Evolutionary conservation across 2,113 vertebrate genomes (phyloP).

Genomic region (Phaethornis superciliosus): DNA sequence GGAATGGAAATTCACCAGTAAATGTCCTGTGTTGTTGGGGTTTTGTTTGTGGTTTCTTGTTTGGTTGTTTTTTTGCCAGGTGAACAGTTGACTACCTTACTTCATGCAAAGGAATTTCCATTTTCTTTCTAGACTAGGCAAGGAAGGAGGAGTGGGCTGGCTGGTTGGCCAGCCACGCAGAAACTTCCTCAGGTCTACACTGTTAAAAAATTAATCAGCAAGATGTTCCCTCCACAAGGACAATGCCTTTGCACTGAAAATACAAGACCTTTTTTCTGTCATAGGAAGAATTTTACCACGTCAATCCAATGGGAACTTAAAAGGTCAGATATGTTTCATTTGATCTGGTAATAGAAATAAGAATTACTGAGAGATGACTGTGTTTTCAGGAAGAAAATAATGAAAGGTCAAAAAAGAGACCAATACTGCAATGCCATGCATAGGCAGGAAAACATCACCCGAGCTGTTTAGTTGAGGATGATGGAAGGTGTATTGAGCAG

Average conservation of each 20-base stretch:
- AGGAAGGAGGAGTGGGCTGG: constrained; percentile 2
- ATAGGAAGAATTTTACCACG: not conserved
- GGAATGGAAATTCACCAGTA: constrained; percentile 54
- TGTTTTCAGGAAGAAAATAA: not conserved
- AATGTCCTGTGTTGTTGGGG: not conserved
- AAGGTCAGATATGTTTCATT: not conserved
- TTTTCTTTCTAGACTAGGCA: not conserved
- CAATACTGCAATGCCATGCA: not conserved
- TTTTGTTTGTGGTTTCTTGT: too few species aligned
- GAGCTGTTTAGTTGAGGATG: not conserved
- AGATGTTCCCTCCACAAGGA: not conserved
- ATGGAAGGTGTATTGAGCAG: not conserved
- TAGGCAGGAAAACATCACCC: not conserved
- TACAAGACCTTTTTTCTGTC: not conserved
- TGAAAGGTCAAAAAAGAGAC: not conserved
- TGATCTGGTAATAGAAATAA: not conserved
- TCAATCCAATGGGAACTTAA: not conserved
- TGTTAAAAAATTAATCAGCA: not conserved
- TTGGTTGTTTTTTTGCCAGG: not conserved
- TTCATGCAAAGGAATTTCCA: constrained; percentile 46
- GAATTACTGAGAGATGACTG: not conserved
- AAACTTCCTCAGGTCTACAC: not conserved
- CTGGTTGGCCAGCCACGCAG: constrained; percentile 31
- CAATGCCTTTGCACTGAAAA: not conserved
- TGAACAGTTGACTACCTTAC: constrained; percentile 1